Evolutionary conservation across 2,888 invertebrate genomes (phyloP), one percentile per base, ranked within the genome.

Genomic region (Epistrophe eligans): DNA sequence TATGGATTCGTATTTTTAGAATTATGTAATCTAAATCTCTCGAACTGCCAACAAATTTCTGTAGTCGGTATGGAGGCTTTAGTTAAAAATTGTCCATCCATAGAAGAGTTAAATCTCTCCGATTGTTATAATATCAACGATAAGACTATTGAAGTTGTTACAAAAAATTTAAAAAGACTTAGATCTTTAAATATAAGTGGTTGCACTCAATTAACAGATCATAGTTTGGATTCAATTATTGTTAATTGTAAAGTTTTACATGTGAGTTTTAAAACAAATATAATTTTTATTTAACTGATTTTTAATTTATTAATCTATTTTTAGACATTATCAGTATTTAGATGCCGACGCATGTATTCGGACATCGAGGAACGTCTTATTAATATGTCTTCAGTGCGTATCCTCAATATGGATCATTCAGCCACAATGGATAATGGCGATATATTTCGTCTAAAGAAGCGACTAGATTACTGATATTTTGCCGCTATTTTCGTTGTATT

Each of bases 81-180:
- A 84, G 95, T 95, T 9, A 93, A 92, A 83, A 95, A 95, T 90
- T 96, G 96, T 91, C 95, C 95, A 38, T 95, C 96, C 88, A 94
- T 97, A 89, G 96, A 96, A 91, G 94, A 94, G 88, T 92, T 97
- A 10, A 94, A 95, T 90, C 92, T 96, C 19, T 94, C 94, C 80
- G 95, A 96, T 90, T 96, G 96, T 91, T 94, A 94, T 88, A 95
- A 95, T 90, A 94, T 96, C 52, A 95, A 95, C 88, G 96, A 97
- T 92, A 94, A 94, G 85, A 95, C 94, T 2, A 93, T 95, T 43
- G 91, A 93, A 52, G 91, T 92, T 45, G 90, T 95, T 1, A 92
- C 94, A 0, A 92, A 91, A 52, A 92, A 92, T 77, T 90, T 95
- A 35, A 90, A 89, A 5, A 91, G 93, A n/a, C 82, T 93, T 45